Conservation (phyloP, 2,797 vertebrate genomes). For the Diceros bicornis region DNA sequence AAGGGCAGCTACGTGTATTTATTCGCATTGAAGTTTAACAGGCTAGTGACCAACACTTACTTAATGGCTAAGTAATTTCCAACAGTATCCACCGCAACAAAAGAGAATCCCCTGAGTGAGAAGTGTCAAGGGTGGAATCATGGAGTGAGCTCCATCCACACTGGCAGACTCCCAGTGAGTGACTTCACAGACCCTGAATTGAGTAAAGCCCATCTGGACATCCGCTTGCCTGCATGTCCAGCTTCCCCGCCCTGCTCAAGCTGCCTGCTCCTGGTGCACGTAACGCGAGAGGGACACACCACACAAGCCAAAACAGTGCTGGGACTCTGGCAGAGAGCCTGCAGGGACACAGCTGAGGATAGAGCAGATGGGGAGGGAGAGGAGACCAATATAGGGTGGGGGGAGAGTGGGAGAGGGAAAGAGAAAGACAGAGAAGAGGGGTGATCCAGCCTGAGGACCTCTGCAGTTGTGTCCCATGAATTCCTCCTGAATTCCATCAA, state of each 20-base stretch:
- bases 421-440: neutral
- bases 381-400: fast-evolving
- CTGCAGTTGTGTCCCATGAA: fast-evolving
- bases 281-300: neutral
- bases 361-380: neutral
- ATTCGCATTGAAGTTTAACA: fast-evolving
- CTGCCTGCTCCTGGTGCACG: neutral
- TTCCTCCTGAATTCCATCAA: fast-evolving
- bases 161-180: neutral
- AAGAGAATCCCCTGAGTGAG: fast-evolving
- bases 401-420: too few relatives aligned
- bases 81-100: fast-evolving
- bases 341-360: neutral
- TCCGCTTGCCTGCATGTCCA: neutral
- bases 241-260: neutral
- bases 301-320: too few relatives aligned
- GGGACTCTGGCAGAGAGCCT: neutral
- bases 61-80: neutral
- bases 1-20: fast-evolving
- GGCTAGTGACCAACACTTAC: fast-evolving
- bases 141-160: fast-evolving
- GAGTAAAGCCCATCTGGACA: neutral
- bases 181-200: fast-evolving
- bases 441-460: fast-evolving
- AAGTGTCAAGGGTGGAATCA: neutral